Evolutionary conservation across 2,113 vertebrate species (phyloP), one percentile per base, ranked within the genome.

Genomic region (Etia nguti): DNA sequence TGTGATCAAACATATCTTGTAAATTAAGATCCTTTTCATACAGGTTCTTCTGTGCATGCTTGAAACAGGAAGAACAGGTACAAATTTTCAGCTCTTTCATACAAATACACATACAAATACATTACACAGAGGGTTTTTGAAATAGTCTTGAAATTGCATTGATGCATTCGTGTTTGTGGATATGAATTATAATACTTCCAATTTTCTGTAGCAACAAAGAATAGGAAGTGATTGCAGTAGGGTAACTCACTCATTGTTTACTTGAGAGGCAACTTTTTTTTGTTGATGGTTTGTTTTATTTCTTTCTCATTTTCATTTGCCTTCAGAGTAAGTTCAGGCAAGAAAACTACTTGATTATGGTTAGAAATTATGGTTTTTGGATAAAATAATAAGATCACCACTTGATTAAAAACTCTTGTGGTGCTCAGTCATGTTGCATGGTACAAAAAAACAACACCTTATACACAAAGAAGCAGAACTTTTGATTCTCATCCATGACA

Each of bases 361-460:
- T 73, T 73, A 29, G 41, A 73, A 73, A 46, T 46, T 26, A 15
- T 73, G 41, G 16, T 38, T 73, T 48, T 48, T 4, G 24, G 41
- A 29, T 46, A 26, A 46, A 73, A 73, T 26, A 2, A 10, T 46
- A 68, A 38, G 4, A 24, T 22, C 62, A 68, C 36, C 7, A 68
- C 22, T 18, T 26, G 18, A 16, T 46, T 46, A 16, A 26, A 46
- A 9, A 26, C 38, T 26, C 22, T 46, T 48, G 15, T 46, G 46
- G 22, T 29, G 22, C 22, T 48, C 15, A 73, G 9, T 48, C 22
- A 46, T 73, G 38, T 26, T 73, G 38, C n/a, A 26, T 26, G 22
- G 8, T 46, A 0, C 38, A 10, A 43, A 24, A 65, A 11, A 7
- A 0, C 22, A 73, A 16, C 13, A 46, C 15, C 13, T 73, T 26